Evolutionary conservation across 2,113 vertebrate genomes (phyloP), one percentile per base, ranked within the genome.

Genomic region (Morone saxatilis): DNA sequence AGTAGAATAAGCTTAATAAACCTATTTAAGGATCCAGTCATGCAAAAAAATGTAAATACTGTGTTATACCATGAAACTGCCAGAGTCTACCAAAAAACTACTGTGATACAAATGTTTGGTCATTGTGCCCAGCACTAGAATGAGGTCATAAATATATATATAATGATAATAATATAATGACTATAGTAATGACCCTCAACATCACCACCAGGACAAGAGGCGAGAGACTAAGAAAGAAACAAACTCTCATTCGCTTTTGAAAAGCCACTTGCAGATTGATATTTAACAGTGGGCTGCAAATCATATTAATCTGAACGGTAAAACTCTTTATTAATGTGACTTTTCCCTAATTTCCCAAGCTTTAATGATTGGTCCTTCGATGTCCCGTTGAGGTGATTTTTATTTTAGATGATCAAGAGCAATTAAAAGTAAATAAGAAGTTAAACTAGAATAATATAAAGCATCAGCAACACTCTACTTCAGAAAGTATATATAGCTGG

Each of bases 391-490:
- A 66, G 54, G 61, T 17, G 53, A 47, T 70, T 25, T 81, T 73
- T n/a, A 69, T 73, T 63, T 70, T 62, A 48, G n/a, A 53, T 63
- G 69, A 69, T 75, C 69, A 81, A 84, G 43, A 43, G 12, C 20
- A 75, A 70, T 83, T 62, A 57, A 67, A 78, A 47, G 31, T 1
- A 7, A 56, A 25, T 54, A 31, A 31, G 31, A 31, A 31, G 31
- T 31, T 71, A 65, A 47, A 50, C 17, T 56, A 11, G 14, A 85
- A 36, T 61, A 63, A 50, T 65, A 40, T 13, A 8, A 63, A 63
- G 38, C 56, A 67, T 66, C 40, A 36, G 75, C 47, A 60, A 60
- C 1, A 59, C 7, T 1, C 56, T 60, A 56, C 10, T 78, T 56
- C 65, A 50, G 8, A 80, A 67, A 41, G 31, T 31, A 31, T 31